Evolutionary conservation across 2,113 vertebrate species (phyloP).

Genomic region (Oxygymnocypris stewartii): DNA sequence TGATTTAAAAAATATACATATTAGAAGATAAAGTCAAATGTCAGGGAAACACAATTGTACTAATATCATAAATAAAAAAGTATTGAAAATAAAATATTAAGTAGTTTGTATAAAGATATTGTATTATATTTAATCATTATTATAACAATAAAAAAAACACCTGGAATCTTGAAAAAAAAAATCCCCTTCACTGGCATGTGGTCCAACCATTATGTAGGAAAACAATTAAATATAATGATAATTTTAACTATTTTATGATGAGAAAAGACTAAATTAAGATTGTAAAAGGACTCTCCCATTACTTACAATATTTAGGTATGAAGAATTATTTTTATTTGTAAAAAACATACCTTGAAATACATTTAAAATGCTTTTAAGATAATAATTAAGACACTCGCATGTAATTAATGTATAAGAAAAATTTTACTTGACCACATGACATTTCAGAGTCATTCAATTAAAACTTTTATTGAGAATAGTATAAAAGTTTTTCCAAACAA

Average conservation of each 20-base stretch:
- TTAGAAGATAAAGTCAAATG: neutral
- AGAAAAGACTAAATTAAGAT: neutral
- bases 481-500: neutral
- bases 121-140: neutral
- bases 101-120: neutral
- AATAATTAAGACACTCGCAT: too few species aligned
- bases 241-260: neutral
- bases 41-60: neutral
- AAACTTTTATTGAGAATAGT: neutral
- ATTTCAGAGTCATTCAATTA: neutral
- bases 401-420: neutral
- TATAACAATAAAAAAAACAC: neutral
- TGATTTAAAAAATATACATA: neutral
- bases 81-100: neutral
- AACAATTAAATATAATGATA: neutral
- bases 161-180: too few species aligned
- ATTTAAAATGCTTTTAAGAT: too few species aligned
- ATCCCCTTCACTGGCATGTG: neutral
- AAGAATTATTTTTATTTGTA: neutral
- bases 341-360: neutral
- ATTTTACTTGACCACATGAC: neutral
- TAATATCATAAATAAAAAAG: neutral
- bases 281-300: neutral
- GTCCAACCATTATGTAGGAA: neutral
- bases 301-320: neutral